Conservation (phyloP, 2,888 invertebrate species). For the Cataglyphis rosenhaueri region DNA sequence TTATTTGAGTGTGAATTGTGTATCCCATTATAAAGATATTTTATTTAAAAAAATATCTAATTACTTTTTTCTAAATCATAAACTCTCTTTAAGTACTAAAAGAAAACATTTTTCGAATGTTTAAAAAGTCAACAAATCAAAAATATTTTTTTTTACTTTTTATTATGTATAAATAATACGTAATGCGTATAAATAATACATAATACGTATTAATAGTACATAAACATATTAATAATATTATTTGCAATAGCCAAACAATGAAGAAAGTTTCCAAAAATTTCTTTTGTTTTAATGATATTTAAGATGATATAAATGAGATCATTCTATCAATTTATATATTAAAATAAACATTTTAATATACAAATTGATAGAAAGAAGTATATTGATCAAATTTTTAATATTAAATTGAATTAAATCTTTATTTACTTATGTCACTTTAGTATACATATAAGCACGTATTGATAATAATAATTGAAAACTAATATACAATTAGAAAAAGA, state of each 20-base stretch:
- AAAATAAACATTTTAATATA: not conserved
- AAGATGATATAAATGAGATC: constrained; percentile 46
- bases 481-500: constrained; percentile 16
- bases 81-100: constrained; percentile 23
- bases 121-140: not conserved
- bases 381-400: not conserved
- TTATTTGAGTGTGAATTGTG: not conserved
- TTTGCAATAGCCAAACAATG: not conserved
- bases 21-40: constrained; percentile 48
- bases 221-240: not conserved
- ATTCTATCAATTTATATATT: too few species aligned
- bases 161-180: not conserved
- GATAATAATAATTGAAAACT: constrained; percentile 29
- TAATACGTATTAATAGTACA: too few species aligned
- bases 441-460: not conserved
- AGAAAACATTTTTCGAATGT: not conserved
- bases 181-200: too few species aligned
- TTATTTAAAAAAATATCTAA: constrained; percentile 7
- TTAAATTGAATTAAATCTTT: not conserved
- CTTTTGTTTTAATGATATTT: constrained; percentile 29
- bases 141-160: not conserved
- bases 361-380: not conserved
- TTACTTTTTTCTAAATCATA: constrained; percentile 27
- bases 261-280: constrained; percentile 6
- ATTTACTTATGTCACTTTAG: not conserved